Percentiles rank a stretch among this genome's conserved stretches.
phyloP scores from a whole-genome alignment of 2,113 vertebrate species.

The Mystacornis crossleyi region DNA sequence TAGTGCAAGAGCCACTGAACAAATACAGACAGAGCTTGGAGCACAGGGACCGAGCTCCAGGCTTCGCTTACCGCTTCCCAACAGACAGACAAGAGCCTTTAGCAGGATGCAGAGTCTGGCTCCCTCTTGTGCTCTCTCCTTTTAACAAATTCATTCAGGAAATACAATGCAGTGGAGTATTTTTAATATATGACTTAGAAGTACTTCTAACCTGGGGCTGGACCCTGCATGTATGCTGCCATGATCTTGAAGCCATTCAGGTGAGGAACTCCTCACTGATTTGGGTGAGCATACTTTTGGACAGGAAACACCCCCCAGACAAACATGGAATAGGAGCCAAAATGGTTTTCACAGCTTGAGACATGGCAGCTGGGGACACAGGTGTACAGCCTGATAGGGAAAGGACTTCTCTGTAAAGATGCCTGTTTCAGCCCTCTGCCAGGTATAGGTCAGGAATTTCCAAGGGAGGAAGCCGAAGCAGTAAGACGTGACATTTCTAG shows the following conservation, averaged over 20 bases:
- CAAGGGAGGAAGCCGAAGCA: neutral
- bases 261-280: neutral
- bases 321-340: neutral
- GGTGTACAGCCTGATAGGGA: neutral
- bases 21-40: rapidly evolving
- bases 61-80: neutral
- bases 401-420: neutral
- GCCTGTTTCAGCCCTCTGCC: neutral
- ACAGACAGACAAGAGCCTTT: neutral
- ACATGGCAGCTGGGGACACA: neutral
- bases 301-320: rapidly evolving
- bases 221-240: rapidly evolving
- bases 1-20: neutral
- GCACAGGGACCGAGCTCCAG: neutral
- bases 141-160: constrained; percentile 1
- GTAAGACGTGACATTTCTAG: neutral
- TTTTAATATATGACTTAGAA: neutral
- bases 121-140: constrained; percentile 60
- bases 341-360: neutral
- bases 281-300: neutral
- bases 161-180: neutral
- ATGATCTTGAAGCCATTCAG: neutral
- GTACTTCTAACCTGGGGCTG: rapidly evolving
- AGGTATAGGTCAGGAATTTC: neutral
- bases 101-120: constrained; percentile 55